These are phyloP conservation scores for Drosophila nigritarsus DNA, from an alignment of 2,888 invertebrate genomes.

Conservation along the genomic window DNA sequence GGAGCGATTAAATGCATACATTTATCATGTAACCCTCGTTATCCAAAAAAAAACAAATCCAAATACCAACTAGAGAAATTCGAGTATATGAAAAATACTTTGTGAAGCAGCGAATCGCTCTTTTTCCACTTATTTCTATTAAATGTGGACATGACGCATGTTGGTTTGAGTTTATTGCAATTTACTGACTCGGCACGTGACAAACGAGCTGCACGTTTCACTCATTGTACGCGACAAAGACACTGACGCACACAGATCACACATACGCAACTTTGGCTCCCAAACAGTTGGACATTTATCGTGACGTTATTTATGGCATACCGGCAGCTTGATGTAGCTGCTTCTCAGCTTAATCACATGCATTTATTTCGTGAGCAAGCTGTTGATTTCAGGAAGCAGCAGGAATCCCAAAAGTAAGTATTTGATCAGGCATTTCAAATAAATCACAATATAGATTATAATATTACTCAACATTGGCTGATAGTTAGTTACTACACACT, in stretches of 20 bases:
- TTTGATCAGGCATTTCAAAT: slow-evolving; percentile 24
- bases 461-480: slow-evolving; percentile 27
- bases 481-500: not conserved
- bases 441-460: slow-evolving; percentile 48
- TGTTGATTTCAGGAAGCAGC: slow-evolving; percentile 35
- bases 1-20: not conserved
- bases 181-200: slow-evolving; percentile 81
- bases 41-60: not conserved
- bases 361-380: slow-evolving; percentile 48
- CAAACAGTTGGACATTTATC: slow-evolving; percentile 34
- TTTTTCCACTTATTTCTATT: slow-evolving; percentile 62
- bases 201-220: slow-evolving; percentile 76
- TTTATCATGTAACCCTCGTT: slow-evolving; percentile 1
- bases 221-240: slow-evolving; percentile 60
- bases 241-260: slow-evolving; percentile 44
- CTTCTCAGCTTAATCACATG: slow-evolving; percentile 36
- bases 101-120: slow-evolving; percentile 16
- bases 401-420: not conserved
- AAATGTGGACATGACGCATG: slow-evolving; percentile 68
- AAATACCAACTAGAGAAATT: not conserved
- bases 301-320: slow-evolving; percentile 48
- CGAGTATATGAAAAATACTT: slow-evolving; percentile 27
- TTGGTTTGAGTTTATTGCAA: slow-evolving; percentile 79
- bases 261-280: slow-evolving; percentile 47
- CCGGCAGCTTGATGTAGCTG: slow-evolving; percentile 25